These are phyloP conservation scores for Entomobrya multifasciata DNA, from an alignment of 2,888 invertebrate species.

Conservation along the genomic window DNA sequence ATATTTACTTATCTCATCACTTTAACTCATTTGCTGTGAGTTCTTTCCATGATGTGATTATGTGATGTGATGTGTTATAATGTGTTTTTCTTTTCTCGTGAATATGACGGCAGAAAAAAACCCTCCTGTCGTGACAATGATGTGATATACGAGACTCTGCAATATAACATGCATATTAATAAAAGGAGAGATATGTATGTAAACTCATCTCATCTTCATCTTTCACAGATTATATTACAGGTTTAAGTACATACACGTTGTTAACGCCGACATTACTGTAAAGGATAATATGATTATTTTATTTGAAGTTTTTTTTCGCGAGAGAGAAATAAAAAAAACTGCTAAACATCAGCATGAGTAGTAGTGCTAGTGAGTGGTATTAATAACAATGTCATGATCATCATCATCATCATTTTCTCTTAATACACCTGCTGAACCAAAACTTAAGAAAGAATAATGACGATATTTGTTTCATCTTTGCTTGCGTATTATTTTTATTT, in stretches of 20 bases:
- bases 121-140: conserved; percentile 52
- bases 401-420: conserved; percentile 24
- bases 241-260: neutral
- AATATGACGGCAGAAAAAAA: conserved; percentile 24
- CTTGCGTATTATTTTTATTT: neutral
- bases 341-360: conserved; percentile 52
- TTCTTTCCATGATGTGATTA: too few species aligned
- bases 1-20: neutral
- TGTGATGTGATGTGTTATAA: neutral
- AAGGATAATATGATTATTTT: conserved; percentile 24
- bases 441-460: conserved; percentile 9
- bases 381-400: conserved; percentile 9
- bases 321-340: neutral
- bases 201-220: neutral
- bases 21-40: too few species aligned
- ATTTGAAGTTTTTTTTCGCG: neutral
- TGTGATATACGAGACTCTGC: conserved; percentile 34
- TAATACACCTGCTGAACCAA: conserved; percentile 47
- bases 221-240: neutral
- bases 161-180: too few species aligned
- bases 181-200: too few species aligned
- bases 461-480: conserved; percentile 44
- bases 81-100: neutral
- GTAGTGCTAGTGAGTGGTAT: too few species aligned
- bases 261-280: conserved; percentile 3